Conservation (phyloP, 2,797 vertebrate species). For the Xiphophorus birchmanni region DNA sequence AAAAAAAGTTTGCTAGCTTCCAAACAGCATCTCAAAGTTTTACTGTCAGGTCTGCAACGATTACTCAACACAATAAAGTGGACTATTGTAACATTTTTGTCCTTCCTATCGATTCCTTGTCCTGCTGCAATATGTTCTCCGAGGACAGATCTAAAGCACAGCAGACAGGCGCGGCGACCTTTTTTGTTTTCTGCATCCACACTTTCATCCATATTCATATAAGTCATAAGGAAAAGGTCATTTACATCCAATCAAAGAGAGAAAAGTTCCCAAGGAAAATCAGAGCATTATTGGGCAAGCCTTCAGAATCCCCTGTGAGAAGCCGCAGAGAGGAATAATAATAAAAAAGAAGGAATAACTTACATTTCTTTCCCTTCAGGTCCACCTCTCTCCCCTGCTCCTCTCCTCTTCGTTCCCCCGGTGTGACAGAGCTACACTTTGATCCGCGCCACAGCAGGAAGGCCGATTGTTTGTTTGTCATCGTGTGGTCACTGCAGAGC, state of each 20-base stretch:
- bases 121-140: neutral
- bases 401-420: conserved; percentile 24
- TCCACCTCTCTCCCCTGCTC: conserved; percentile 11
- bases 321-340: conserved; percentile 20
- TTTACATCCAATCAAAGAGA: conserved; percentile 45
- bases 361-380: conserved; percentile 61
- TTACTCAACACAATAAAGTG: neutral
- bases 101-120: neutral
- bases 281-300: conserved; percentile 67
- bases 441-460: neutral
- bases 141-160: neutral
- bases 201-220: neutral
- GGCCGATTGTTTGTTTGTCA: conserved; percentile 39
- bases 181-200: neutral
- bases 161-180: conserved; percentile 1
- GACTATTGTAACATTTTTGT: neutral
- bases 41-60: neutral
- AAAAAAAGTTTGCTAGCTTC: neutral
- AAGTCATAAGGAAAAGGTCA: conserved; percentile 37
- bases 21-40: neutral
- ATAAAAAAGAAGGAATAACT: conserved; percentile 47
- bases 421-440: conserved; percentile 21
- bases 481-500: conserved; percentile 21
- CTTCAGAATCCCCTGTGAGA: conserved; percentile 40
- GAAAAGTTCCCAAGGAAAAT: conserved; percentile 55